Evolutionary conservation across 2,888 invertebrate species (phyloP).

Genomic region (Acrobasis suavella): DNA sequence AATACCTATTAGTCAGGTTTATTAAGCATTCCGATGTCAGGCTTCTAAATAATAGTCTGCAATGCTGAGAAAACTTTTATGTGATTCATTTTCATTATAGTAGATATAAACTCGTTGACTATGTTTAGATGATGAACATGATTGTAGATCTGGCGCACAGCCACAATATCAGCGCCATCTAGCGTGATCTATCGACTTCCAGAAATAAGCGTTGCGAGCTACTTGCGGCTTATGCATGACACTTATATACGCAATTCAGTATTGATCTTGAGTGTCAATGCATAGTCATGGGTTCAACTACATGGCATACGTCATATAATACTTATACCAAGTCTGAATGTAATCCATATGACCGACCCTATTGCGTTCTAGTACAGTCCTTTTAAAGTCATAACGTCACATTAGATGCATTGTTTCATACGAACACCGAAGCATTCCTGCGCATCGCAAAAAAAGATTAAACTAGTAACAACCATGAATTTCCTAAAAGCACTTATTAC

Average conservation of each 20-base stretch:
- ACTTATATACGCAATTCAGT: not conserved
- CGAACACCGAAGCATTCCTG: slow-evolving; percentile 1
- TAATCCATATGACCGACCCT: too few relatives aligned
- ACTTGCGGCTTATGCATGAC: not conserved
- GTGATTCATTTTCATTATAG: too few relatives aligned
- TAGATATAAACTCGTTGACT: too few relatives aligned
- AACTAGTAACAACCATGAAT: slow-evolving; percentile 5
- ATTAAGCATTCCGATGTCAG: too few relatives aligned
- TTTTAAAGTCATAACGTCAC: not conserved
- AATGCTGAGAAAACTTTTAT: too few relatives aligned
- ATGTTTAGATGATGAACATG: slow-evolving; percentile 38
- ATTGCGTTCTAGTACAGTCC: not conserved
- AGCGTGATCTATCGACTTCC: slow-evolving; percentile 68
- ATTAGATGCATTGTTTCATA: slow-evolving; percentile 11
- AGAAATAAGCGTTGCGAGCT: slow-evolving; percentile 46
- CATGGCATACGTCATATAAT: too few relatives aligned
- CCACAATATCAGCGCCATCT: slow-evolving; percentile 76
- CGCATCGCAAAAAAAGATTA: slow-evolving; percentile 1
- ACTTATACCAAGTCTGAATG: too few relatives aligned
- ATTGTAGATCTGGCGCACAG: slow-evolving; percentile 72
- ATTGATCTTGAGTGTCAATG: not conserved
- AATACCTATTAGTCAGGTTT: too few relatives aligned
- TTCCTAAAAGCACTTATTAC: slow-evolving; percentile 10
- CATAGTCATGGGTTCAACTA: too few relatives aligned
- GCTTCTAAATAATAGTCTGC: too few relatives aligned